Conservation (phyloP, 2,113 vertebrate species). For the Galbula dea region DNA sequence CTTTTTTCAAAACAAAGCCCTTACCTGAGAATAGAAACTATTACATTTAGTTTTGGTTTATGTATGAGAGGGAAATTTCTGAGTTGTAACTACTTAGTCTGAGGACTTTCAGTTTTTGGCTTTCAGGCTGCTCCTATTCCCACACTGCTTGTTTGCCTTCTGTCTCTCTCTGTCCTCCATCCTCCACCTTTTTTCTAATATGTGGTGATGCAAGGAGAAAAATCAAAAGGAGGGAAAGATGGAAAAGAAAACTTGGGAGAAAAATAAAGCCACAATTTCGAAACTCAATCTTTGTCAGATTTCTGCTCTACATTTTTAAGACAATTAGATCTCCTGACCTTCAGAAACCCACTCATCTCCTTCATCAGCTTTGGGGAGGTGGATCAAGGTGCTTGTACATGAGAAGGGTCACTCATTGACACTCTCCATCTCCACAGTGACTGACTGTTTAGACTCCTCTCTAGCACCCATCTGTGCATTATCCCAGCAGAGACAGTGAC, state of each 20-base stretch:
- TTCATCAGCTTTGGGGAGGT: background rate
- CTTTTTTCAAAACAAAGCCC: background rate
- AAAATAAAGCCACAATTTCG: background rate
- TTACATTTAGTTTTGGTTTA: background rate
- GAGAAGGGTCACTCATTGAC: background rate
- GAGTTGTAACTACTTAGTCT: background rate
- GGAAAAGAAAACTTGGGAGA: background rate
- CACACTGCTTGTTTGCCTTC: background rate
- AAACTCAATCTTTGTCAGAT: background rate
- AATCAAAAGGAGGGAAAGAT: background rate
- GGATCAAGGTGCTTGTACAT: background rate
- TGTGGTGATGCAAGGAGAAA: background rate
- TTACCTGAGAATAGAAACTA: background rate
- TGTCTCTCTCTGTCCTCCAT: background rate
- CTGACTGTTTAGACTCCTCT: background rate
- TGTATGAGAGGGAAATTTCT: background rate
- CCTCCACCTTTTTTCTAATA: background rate
- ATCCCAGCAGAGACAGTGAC: background rate
- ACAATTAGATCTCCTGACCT: background rate
- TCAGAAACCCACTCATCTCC: background rate
- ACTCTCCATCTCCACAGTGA: background rate
- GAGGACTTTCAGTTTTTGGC: background rate
- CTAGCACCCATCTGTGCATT: background rate
- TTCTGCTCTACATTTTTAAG: background rate
- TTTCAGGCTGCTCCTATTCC: background rate